Base-by-base conservation (phyloP, 2,797 vertebrate genomes). In the Pseudopleuronectes americanus region DNA sequence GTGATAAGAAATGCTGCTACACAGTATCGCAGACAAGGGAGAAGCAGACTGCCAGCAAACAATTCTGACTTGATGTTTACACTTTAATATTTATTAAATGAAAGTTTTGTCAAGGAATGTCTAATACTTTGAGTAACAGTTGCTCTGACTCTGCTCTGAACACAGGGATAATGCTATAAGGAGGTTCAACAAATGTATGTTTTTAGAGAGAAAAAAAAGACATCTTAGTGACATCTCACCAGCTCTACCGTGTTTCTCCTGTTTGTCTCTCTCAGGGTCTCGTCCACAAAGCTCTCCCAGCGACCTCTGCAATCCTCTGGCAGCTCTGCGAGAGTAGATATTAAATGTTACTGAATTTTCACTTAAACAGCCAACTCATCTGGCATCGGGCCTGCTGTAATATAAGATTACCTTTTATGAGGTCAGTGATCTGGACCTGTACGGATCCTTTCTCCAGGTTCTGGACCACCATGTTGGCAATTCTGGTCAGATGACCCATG, bases 401-500 rank as follows among this genome's bases (percentile, higher is more conserved):
- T 8, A 2, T 17, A 1, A 6, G 0, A 14, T 45, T 89, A 98
- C 97, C 97, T 97, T 92, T 96, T 84, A 99, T 96, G 89, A 97
- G 93, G 74, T 96, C 94, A 3, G 92, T 85, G 54, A 97, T 95
- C 51, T 97, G 96, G 19, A 91, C 87, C 90, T 97, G 96, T 73
- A 94, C 90, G 0, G 97, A 96, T 22, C 96, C 96, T 84, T 97
- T 96, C 92, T 99, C 98, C 90, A 97, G 90, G 74, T 96, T 98
- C 87, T 97, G 97, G 13, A 97, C 97, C 53, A 99, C 97, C 2
- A 96, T 95, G 52, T 99, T 99, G 86, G 98, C 96, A 19, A 99
- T 98, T 64, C 97, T 93, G 0, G 98, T 99, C 57, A 99, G 94
- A 88, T 99, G 98, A 48, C 98, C 98, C 98, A 99, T 99, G 85